phyloP scores from a whole-genome alignment of 2,797 vertebrate genomes.

The Phalanger gymnotis region DNA sequence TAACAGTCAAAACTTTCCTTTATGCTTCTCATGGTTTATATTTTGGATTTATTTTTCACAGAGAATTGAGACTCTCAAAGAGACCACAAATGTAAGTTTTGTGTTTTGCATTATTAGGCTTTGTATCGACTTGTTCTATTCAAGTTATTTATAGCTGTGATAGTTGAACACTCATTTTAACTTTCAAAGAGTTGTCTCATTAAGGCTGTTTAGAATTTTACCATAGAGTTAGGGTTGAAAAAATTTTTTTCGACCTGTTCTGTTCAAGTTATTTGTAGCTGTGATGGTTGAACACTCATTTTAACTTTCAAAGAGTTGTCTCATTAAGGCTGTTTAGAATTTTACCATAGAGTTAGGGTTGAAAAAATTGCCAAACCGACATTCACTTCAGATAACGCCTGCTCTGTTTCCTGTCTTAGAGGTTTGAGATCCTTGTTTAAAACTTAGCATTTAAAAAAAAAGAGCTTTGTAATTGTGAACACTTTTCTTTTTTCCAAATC shows the following conservation, averaged over 20 bases:
- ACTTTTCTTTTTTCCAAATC: slow-evolving; percentile 18
- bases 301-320: slow-evolving; percentile 43
- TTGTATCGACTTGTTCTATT: slow-evolving; percentile 27
- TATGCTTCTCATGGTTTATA: slow-evolving; percentile 66
- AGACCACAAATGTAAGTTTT: slow-evolving; percentile 98
- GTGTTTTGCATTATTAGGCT: slow-evolving; percentile 50
- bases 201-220: slow-evolving; percentile 16
- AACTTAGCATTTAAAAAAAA: slow-evolving; percentile 11
- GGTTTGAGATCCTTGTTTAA: slow-evolving; percentile 56
- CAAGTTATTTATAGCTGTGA: slow-evolving; percentile 32
- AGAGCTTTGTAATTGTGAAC: background rate
- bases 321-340: slow-evolving; percentile 36
- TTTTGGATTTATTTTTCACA: slow-evolving; percentile 82
- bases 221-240: slow-evolving; percentile 28
- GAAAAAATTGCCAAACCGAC: slow-evolving; percentile 39
- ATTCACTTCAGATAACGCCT: slow-evolving; percentile 10
- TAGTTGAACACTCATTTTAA: slow-evolving; percentile 10
- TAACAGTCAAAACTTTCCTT: background rate
- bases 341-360: slow-evolving; percentile 36
- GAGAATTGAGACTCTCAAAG: slow-evolving; percentile 99
- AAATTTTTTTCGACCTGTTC: slow-evolving; percentile 30
- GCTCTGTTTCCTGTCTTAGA: slow-evolving; percentile 56
- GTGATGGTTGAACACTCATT: slow-evolving; percentile 6
- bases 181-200: slow-evolving; percentile 46
- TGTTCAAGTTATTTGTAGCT: slow-evolving; percentile 27